Conservation (phyloP, 2,888 invertebrate genomes). For the Lasioglossum pauxillum region DNA sequence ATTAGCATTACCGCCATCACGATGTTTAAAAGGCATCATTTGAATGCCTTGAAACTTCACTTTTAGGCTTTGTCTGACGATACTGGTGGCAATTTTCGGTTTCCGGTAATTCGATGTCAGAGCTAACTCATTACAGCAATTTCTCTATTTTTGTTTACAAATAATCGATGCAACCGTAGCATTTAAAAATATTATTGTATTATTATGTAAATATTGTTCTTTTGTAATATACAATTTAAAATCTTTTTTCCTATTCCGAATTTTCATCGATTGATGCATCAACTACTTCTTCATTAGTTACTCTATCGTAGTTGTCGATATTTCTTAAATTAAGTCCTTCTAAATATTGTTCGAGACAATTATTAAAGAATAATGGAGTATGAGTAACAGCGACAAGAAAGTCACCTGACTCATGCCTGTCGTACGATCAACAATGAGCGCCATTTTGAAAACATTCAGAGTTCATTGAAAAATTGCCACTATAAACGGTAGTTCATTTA, state of each 20-base stretch:
- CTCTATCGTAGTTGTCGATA: no score
- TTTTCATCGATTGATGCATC: no score
- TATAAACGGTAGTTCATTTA: not conserved
- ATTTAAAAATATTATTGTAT: no score
- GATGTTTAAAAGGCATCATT: conserved; percentile 29
- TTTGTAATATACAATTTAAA: no score
- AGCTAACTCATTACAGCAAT: not conserved
- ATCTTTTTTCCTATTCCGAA: no score
- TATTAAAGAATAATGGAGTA: no score
- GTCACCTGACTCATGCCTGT: not conserved
- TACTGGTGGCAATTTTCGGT: not conserved
- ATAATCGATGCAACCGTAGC: not conserved
- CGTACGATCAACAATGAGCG: not conserved
- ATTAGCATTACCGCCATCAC: not conserved
- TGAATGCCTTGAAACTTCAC: not conserved
- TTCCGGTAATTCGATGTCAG: conserved; percentile 1
- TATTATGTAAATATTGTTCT: no score
- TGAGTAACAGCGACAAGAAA: not conserved
- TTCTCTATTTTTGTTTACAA: not conserved
- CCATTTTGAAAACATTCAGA: not conserved
- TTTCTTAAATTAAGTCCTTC: no score
- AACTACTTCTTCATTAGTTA: no score
- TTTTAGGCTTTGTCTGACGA: not conserved
- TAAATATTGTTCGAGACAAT: no score
- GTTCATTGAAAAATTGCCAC: not conserved